These are phyloP conservation scores for Procambarus clarkii DNA, from an alignment of 1,140 invertebrate species.

Conservation along the genomic window DNA sequence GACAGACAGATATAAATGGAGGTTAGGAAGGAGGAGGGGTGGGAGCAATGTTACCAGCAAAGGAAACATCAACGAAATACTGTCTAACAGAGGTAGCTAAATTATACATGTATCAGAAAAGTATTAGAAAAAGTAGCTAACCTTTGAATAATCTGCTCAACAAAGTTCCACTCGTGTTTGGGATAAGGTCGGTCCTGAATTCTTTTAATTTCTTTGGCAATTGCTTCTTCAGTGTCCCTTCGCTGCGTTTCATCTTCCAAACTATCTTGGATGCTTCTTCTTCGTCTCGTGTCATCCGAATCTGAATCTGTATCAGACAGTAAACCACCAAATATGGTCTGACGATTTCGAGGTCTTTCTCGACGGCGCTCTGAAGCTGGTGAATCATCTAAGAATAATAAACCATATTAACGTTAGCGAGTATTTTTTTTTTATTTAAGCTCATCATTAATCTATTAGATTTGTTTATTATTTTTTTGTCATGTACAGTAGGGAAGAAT, in stretches of 20 bases:
- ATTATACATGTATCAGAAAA: too few relatives aligned
- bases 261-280: background rate
- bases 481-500: too few relatives aligned
- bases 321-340: constrained; percentile 47
- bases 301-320: constrained; percentile 57
- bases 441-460: background rate
- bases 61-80: too few relatives aligned
- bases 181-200: constrained; percentile 54
- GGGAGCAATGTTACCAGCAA: too few relatives aligned
- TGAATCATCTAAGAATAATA: constrained; percentile 44
- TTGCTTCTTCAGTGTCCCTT: constrained; percentile 43
- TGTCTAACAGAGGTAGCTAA: too few relatives aligned
- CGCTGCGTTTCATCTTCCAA: constrained; percentile 43
- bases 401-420: too few relatives aligned
- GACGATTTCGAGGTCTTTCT: constrained; percentile 22
- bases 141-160: constrained; percentile 59
- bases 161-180: constrained; percentile 63
- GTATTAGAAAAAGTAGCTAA: background rate
- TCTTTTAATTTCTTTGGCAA: constrained; percentile 51
- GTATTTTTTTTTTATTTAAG: background rate
- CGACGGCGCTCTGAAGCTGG: constrained; percentile 30
- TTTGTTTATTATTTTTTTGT: background rate
- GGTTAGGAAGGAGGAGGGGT: too few relatives aligned
- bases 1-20: too few relatives aligned
- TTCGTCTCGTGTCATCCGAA: constrained; percentile 24